These are phyloP conservation scores for Neodontobutis hainanensis DNA, from an alignment of 2,113 vertebrate species.

Conservation along the genomic window DNA sequence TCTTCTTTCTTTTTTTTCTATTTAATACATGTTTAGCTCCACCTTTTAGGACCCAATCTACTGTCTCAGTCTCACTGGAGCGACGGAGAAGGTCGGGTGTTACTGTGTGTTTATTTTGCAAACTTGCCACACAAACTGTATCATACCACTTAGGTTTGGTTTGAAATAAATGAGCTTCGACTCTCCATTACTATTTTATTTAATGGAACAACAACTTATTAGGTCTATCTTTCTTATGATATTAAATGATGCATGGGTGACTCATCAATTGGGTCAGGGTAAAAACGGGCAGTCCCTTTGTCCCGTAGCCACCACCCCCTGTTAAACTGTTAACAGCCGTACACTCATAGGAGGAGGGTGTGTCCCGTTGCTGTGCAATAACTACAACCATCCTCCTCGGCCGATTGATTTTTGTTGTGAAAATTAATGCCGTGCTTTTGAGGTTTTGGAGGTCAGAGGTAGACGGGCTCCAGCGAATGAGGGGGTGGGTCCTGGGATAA, in stretches of 20 bases:
- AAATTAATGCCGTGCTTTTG: conserved; percentile 69
- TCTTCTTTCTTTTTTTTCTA: too few species aligned
- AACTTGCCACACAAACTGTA: too few species aligned
- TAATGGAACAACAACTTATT: too few species aligned
- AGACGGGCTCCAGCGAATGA: conserved; percentile 61
- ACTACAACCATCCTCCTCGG: conserved; percentile 61
- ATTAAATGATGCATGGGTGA: conserved; percentile 54
- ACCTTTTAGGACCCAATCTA: too few species aligned
- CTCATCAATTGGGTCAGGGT: conserved; percentile 52
- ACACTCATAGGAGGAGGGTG: conserved; percentile 59
- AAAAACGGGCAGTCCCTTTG: conserved; percentile 66
- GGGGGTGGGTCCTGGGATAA: conserved; percentile 49
- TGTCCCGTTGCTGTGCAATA: conserved; percentile 59
- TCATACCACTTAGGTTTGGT: too few species aligned
- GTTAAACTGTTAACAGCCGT: conserved; percentile 60
- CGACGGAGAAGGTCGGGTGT: too few species aligned
- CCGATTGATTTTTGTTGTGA: conserved; percentile 75
- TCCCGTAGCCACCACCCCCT: conserved; percentile 45
- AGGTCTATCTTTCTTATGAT: conserved; percentile 45
- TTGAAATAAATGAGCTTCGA: too few species aligned
- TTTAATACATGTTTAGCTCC: too few species aligned
- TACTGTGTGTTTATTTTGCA: too few species aligned
- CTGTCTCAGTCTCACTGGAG: too few species aligned
- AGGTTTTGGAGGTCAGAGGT: conserved; percentile 71
- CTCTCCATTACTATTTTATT: too few species aligned